A percentile compares a stretch with the other conserved stretches of the same genome.
phyloP scores from a whole-genome alignment of 2,113 vertebrate genomes.

The Podiceps cristatus region DNA sequence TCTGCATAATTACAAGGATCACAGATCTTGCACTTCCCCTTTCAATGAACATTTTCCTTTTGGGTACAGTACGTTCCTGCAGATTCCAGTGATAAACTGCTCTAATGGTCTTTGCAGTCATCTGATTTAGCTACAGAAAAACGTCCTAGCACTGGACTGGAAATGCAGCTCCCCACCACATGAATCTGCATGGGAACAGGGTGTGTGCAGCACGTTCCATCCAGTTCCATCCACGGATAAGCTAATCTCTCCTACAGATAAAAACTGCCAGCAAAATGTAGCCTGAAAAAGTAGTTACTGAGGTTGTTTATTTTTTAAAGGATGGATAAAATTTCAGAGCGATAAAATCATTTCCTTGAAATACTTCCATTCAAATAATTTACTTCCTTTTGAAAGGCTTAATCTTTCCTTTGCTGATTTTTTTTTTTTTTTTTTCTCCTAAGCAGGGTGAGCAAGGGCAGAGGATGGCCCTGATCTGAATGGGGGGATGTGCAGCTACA shows the following conservation, averaged over 20 bases:
- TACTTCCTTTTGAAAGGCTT: neutral
- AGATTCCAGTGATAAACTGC: conserved; percentile 31
- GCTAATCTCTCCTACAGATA: conserved; percentile 60
- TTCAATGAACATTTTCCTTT: conserved; percentile 41
- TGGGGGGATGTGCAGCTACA: neutral
- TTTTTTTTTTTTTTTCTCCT: no score
- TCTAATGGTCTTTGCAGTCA: conserved; percentile 57
- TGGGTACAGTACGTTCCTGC: conserved; percentile 24
- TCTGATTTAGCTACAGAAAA: conserved; percentile 39
- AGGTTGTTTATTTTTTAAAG: neutral
- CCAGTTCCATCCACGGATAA: conserved; percentile 27
- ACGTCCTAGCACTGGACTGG: neutral
- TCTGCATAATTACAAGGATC: conserved; percentile 37
- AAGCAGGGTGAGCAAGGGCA: neutral
- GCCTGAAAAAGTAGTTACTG: conserved; percentile 28
- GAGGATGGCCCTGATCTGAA: neutral
- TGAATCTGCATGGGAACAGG: conserved; percentile 56
- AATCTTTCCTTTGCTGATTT: neutral
- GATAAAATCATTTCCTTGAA: conserved; percentile 27
- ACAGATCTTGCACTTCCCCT: conserved; percentile 8
- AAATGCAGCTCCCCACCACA: neutral
- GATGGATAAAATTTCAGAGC: neutral
- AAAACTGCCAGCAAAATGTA: neutral
- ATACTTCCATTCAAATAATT: conserved; percentile 9
- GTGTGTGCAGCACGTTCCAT: conserved; percentile 52